Conservation (phyloP, 2,888 invertebrate species). For the Leptopilina syphax region DNA sequence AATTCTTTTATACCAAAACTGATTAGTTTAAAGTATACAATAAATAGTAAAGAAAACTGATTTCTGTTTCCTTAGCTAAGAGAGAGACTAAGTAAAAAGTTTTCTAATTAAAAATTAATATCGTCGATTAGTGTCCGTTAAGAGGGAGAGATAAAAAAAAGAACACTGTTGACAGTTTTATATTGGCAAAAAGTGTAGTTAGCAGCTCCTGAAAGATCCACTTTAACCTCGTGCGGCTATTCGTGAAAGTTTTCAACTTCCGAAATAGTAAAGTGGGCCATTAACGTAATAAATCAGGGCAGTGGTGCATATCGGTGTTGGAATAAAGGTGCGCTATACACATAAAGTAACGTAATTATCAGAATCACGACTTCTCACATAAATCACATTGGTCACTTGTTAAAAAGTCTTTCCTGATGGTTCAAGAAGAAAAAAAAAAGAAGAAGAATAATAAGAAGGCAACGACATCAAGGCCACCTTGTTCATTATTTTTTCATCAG, state of each 20-base stretch:
- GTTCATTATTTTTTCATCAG: too few species aligned
- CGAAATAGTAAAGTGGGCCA: constrained; percentile 34
- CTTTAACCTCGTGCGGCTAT: constrained; percentile 11
- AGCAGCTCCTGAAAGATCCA: constrained; percentile 30
- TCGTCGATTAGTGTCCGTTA: too few species aligned
- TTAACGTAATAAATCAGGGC: constrained; percentile 39
- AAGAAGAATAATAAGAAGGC: constrained; percentile 29
- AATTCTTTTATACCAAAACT: too few species aligned
- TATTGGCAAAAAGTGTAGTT: constrained; percentile 6
- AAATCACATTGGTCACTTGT: constrained; percentile 23
- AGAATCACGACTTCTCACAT: constrained; percentile 34
- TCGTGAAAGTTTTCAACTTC: constrained; percentile 33
- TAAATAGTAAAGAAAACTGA: too few species aligned
- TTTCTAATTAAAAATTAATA: too few species aligned
- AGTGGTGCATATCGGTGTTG: constrained; percentile 36
- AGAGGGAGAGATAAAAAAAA: not conserved
- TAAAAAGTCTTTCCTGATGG: not conserved
- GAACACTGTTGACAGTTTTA: constrained; percentile 18
- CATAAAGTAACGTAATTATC: constrained; percentile 29
- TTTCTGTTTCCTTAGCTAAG: too few species aligned
- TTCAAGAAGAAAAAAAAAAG: not conserved
- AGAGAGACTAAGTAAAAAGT: too few species aligned
- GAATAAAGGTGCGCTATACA: constrained; percentile 15
- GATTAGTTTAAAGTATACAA: too few species aligned
- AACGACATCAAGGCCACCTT: not conserved